phyloP scores from a whole-genome alignment of 2,113 vertebrate genomes.

The Paralichthys olivaceus region DNA sequence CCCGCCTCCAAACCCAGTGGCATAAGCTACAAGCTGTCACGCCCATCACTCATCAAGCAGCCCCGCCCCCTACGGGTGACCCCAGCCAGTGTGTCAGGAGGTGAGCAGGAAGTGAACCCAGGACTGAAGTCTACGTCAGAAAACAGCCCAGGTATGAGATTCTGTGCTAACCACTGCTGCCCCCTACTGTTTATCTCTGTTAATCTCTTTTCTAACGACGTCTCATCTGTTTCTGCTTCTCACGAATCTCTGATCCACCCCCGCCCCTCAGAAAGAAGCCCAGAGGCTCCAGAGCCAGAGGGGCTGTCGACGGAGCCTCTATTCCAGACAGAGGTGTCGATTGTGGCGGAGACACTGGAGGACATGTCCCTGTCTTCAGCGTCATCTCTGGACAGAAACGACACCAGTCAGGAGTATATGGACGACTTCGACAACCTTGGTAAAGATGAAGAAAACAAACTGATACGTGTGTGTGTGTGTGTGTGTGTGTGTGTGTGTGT shows the following conservation, averaged over 20 bases:
- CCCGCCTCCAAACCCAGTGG: slow-evolving; percentile 76
- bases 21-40: slow-evolving; percentile 88
- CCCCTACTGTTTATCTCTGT: not conserved
- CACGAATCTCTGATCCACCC: not conserved
- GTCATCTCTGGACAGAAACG: slow-evolving; percentile 93
- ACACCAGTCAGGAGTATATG: slow-evolving; percentile 94
- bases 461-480: too few relatives aligned
- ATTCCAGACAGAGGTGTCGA: slow-evolving; percentile 71
- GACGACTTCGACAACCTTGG: slow-evolving; percentile 90
- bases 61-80: slow-evolving; percentile 66
- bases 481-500: too few relatives aligned
- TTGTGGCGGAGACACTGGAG: slow-evolving; percentile 88
- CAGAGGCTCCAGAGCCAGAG: slow-evolving; percentile 41
- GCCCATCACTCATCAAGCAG: slow-evolving; percentile 87
- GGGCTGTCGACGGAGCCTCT: not conserved
- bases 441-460: slow-evolving; percentile 19
- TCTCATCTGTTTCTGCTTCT: not conserved
- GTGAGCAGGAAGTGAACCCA: slow-evolving; percentile 32
- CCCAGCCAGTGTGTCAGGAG: slow-evolving; percentile 25
- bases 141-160: slow-evolving; percentile 61
- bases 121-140: slow-evolving; percentile 22
- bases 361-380: slow-evolving; percentile 95
- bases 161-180: not conserved
- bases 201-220: not conserved
- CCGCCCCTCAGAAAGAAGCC: slow-evolving; percentile 26